These are phyloP conservation scores for Serinus canaria DNA, from an alignment of 2,113 vertebrate species.

Conservation along the genomic window DNA sequence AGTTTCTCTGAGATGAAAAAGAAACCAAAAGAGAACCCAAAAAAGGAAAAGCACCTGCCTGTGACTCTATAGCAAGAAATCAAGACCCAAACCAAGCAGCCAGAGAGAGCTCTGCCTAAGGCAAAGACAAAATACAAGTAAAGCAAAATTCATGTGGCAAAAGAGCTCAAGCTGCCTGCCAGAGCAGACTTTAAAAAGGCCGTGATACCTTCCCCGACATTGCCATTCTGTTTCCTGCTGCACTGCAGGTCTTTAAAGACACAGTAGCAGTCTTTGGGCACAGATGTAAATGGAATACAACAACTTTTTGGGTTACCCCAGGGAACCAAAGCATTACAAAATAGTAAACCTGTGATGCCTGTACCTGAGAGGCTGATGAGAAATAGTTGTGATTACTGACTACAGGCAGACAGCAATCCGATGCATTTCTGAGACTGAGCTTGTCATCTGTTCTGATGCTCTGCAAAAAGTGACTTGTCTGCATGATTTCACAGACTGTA, in stretches of 20 bases:
- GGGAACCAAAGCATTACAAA: background rate
- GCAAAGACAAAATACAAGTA: background rate
- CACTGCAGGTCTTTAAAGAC: background rate
- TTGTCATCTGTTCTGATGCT: background rate
- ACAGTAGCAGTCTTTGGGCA: background rate
- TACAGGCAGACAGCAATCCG: background rate
- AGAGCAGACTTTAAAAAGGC: background rate
- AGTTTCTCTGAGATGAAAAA: background rate
- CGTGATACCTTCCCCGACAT: fast-evolving
- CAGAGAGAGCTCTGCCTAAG: background rate
- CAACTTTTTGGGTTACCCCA: background rate
- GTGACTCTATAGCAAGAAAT: fast-evolving
- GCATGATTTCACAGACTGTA: background rate
- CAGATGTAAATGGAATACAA: background rate
- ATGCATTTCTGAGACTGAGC: background rate
- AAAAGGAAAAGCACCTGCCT: background rate
- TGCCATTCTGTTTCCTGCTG: background rate
- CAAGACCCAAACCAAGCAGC: background rate
- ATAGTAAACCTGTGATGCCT: background rate
- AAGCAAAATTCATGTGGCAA: background rate
- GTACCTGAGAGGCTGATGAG: background rate
- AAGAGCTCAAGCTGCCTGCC: background rate
- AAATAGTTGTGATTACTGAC: background rate
- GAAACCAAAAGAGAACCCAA: background rate
- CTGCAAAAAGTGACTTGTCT: background rate